Evolutionary conservation across 2,113 vertebrate species (phyloP), one percentile per base, ranked within the genome.

Genomic region (Muntiacus reevesi): DNA sequence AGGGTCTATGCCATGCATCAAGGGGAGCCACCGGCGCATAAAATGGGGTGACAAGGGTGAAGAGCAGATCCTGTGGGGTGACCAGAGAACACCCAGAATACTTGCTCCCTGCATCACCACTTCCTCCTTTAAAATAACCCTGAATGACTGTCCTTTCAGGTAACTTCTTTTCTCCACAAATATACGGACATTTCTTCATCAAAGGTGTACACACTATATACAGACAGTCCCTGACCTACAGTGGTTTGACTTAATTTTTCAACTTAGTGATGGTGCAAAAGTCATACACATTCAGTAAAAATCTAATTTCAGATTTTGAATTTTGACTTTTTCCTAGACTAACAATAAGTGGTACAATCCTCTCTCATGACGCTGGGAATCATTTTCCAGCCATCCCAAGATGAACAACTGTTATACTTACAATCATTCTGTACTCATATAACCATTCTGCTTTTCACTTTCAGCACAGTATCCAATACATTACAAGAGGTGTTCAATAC

Each of bases 101-200:
- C 16, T 7, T 7, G 10, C 7, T 13, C 36, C 76, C 33, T 40
- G n/a, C 0, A 9, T 21, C 55, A 36, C 25, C 1, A 4, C 15
- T 55, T 3, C 25, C 33, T 81, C 43, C n/a, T 90, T 50, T 54
- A 9, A 25, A 55, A 85, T 11, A 21, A 43, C 7, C 5, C 8
- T 36, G 59, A 47, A n/a, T 36, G 47, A 54, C 47, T 5, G 5
- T 19, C 9, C 17, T 81, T 82, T 76, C 7, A 59, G 13, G 45
- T 19, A 28, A 83, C 30, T 19, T 76, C 40, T 78, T 16, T 84
- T 81, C 74, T 47, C 40, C 30, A 33, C 30, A 93, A 81, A 89
- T 12, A 74, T 4, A 23, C 1, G 0, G 30, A 5, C 25, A 23
- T 78, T 40, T 76, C 23, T 55, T n/a, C n/a, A 64, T 45, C 52